Evolutionary conservation across 1,140 invertebrate genomes (phyloP).

Genomic region (Ceratosolen solmsi): DNA sequence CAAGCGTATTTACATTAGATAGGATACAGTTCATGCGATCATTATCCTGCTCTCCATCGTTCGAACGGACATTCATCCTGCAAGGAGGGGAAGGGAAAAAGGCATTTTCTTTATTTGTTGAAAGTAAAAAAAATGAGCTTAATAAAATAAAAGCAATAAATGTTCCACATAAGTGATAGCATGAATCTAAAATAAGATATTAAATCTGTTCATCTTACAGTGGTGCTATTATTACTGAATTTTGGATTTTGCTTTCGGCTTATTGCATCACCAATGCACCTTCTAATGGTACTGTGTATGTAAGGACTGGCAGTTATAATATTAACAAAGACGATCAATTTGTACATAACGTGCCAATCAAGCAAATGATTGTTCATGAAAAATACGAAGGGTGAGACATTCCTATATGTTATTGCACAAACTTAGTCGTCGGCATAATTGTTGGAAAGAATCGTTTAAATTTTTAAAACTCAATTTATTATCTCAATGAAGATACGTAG

Average conservation of each 20-base stretch:
- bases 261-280: constrained; percentile 66
- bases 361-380: constrained; percentile 69
- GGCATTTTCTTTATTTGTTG: too few species aligned
- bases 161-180: too few species aligned
- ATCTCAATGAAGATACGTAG: too few species aligned
- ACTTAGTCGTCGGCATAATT: too few species aligned
- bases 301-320: constrained; percentile 29
- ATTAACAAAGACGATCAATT: constrained; percentile 56
- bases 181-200: constrained; percentile 32
- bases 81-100: too few species aligned
- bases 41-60: too few species aligned
- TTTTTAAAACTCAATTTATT: too few species aligned
- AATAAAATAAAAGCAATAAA: too few species aligned
- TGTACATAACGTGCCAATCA: constrained; percentile 70
- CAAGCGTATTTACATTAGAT: too few species aligned
- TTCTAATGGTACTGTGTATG: neutral
- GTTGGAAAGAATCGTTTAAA: too few species aligned
- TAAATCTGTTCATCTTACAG: constrained; percentile 17
- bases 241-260: constrained; percentile 73
- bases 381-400: constrained; percentile 70
- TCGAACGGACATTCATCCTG: constrained; percentile 61
- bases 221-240: constrained; percentile 65
- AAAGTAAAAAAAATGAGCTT: too few species aligned
- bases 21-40: too few species aligned
- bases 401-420: neutral